A percentile compares a stretch with the other conserved stretches of the same genome.
phyloP scores from a whole-genome alignment of 1,140 invertebrate genomes.

The Adelges cooleyi region DNA sequence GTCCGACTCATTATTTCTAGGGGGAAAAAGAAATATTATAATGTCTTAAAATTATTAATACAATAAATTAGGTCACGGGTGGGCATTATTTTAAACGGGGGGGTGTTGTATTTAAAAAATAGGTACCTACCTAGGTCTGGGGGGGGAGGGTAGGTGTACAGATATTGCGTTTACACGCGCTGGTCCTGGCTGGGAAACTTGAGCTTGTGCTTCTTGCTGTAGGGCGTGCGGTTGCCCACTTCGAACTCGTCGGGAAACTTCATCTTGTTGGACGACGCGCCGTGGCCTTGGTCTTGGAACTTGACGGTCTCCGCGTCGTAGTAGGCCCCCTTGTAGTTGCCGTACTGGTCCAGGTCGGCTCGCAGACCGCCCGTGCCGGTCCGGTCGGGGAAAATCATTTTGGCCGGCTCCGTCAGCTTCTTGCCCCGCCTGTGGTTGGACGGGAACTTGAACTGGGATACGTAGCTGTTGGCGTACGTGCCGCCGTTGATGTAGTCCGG shows the following conservation, averaged over 20 bases:
- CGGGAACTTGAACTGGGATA: neutral
- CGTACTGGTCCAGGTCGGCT: conserved; percentile 32
- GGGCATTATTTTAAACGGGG: no score
- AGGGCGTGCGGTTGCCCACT: neutral
- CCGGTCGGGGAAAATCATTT: conserved; percentile 35
- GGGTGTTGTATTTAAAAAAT: no score
- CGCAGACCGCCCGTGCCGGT: conserved; percentile 35
- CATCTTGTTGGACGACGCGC: neutral
- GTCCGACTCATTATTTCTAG: no score
- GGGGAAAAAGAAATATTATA: no score
- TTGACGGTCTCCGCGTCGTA: neutral
- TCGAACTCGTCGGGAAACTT: neutral
- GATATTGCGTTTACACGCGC: no score
- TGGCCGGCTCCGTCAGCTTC: neutral
- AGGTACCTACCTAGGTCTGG: no score
- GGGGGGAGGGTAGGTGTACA: no score
- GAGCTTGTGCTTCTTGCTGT: neutral
- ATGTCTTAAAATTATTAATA: no score
- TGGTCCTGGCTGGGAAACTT: neutral
- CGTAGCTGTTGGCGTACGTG: neutral
- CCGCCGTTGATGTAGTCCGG: neutral
- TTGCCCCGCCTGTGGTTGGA: neutral
- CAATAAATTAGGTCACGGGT: no score
- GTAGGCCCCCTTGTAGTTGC: conserved; percentile 27
- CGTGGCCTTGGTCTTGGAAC: neutral